These are phyloP conservation scores for Strigamia transsilvanica DNA, from an alignment of 2,888 invertebrate genomes.

Conservation along the genomic window DNA sequence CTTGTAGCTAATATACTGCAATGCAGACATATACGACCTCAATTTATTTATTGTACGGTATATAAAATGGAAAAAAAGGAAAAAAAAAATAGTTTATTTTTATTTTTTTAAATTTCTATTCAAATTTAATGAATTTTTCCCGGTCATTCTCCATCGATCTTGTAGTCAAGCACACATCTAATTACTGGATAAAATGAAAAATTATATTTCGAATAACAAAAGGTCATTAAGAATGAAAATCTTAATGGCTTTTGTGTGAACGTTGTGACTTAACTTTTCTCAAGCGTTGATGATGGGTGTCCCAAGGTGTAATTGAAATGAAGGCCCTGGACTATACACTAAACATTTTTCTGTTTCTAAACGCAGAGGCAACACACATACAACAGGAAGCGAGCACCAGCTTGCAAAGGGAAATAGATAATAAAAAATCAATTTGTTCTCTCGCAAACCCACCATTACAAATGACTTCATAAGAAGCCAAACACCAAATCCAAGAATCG, in stretches of 20 bases:
- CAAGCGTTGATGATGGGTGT: conserved; percentile 46
- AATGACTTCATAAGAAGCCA: conserved; percentile 1
- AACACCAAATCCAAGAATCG: conserved; percentile 16
- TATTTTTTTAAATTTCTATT: not conserved
- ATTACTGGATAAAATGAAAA: conserved; percentile 27
- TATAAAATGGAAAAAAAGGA: not conserved
- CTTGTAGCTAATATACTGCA: conserved; percentile 37
- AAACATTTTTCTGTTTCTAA: conserved; percentile 35
- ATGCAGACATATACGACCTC: conserved; percentile 34
- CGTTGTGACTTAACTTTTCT: conserved; percentile 40
- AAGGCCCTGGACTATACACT: conserved; percentile 42
- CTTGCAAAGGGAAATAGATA: conserved; percentile 47
- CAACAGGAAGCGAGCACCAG: conserved; percentile 48
- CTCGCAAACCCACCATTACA: conserved; percentile 46
- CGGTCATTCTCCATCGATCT: conserved; percentile 44
- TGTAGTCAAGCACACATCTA: not conserved
- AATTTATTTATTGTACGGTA: conserved; percentile 9
- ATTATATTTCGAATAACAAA: conserved; percentile 36
- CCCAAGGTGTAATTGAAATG: conserved; percentile 45
- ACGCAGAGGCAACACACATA: conserved; percentile 4
- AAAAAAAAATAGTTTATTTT: conserved; percentile 2
- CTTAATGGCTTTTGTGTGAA: conserved; percentile 46
- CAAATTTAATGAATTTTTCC: conserved; percentile 9
- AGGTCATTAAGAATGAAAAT: conserved; percentile 40
- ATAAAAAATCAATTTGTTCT: conserved; percentile 48